Evolutionary conservation across 2,888 invertebrate genomes (phyloP).

Genomic region (Leucophenga montana): DNA sequence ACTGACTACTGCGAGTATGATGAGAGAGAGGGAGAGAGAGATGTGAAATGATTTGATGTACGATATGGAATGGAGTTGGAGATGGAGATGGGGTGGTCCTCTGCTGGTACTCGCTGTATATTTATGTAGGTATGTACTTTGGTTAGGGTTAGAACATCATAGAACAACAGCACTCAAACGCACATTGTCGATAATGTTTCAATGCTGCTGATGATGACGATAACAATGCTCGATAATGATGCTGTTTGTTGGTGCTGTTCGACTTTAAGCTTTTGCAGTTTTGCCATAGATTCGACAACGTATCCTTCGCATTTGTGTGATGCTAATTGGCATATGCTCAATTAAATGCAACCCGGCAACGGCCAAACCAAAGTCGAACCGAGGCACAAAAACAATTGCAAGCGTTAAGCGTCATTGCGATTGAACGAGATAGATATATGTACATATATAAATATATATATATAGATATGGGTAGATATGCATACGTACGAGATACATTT

Average conservation of each 20-base stretch:
- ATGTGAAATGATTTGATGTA: too few species aligned
- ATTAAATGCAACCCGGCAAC: slow-evolving; percentile 47
- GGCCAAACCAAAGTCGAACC: slow-evolving; percentile 34
- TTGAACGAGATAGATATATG: neutral
- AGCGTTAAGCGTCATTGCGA: neutral
- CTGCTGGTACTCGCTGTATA: too few species aligned
- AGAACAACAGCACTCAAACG: too few species aligned
- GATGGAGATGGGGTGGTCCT: too few species aligned
- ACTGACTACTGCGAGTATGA: too few species aligned
- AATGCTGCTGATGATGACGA: slow-evolving; percentile 1
- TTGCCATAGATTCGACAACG: neutral
- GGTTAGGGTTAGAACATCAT: too few species aligned
- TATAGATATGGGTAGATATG: neutral
- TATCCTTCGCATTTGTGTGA: slow-evolving; percentile 28
- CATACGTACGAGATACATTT: neutral
- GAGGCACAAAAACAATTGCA: neutral
- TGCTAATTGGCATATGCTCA: slow-evolving; percentile 66
- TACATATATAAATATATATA: neutral
- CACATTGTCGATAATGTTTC: neutral
- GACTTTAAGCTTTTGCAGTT: neutral
- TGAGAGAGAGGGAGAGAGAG: too few species aligned
- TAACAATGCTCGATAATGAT: neutral
- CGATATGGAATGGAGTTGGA: too few species aligned
- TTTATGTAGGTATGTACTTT: too few species aligned
- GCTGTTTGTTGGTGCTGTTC: neutral